Percentiles rank a stretch among this genome's conserved stretches.
Conservation (phyloP, 2,797 vertebrate species). For the Aotus griseimembra region DNA sequence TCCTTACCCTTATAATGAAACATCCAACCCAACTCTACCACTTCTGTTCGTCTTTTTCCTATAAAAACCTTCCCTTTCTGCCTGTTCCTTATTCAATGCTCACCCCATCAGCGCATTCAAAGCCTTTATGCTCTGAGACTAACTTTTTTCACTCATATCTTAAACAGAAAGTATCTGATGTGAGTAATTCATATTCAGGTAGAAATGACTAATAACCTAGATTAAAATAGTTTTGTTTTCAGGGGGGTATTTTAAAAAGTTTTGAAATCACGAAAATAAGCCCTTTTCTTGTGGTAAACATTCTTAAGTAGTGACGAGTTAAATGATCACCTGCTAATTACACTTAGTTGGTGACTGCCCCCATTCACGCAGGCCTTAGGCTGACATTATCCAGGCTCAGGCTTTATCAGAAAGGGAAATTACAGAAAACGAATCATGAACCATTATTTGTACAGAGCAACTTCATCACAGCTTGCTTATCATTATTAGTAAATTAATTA, state of each 20-base stretch:
- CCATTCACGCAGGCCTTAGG: neutral
- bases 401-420: neutral
- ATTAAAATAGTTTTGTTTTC: slow-evolving; percentile 44
- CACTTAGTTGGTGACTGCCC: neutral
- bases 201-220: slow-evolving; percentile 54
- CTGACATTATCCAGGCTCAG: neutral
- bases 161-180: slow-evolving; percentile 31
- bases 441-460: slow-evolving; percentile 6
- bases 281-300: slow-evolving; percentile 29
- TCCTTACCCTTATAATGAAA: neutral
- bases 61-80: neutral
- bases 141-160: slow-evolving; percentile 45
- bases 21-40: neutral
- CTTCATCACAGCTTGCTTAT: neutral
- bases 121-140: neutral
- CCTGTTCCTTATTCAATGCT: neutral
- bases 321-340: neutral
- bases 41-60: neutral
- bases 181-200: slow-evolving; percentile 42
- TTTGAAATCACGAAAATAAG: slow-evolving; percentile 49
- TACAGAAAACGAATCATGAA: neutral
- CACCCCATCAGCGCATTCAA: neutral
- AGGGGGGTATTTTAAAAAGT: slow-evolving; percentile 22
- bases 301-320: slow-evolving; percentile 13
- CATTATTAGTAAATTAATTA: slow-evolving; percentile 38